These are phyloP conservation scores for Pemphredon lugubris DNA, from an alignment of 2,888 invertebrate genomes.

Conservation along the genomic window DNA sequence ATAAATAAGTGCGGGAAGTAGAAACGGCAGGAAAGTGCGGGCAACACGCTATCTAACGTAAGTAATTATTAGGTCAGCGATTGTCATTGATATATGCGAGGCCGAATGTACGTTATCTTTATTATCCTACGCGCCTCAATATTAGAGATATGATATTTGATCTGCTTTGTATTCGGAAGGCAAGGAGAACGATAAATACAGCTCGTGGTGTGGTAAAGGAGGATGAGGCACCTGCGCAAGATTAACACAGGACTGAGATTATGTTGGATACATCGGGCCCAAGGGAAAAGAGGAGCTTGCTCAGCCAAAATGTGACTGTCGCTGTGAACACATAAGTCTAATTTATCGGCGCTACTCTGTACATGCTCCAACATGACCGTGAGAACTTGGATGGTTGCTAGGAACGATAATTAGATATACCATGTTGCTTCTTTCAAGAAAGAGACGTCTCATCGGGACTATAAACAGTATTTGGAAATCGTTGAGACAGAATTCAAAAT, in stretches of 20 bases:
- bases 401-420: constrained; percentile 45
- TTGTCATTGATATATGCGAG: too few species aligned
- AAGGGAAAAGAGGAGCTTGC: constrained; percentile 44
- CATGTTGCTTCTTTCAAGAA: not conserved
- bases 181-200: constrained; percentile 24
- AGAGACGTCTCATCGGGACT: too few species aligned
- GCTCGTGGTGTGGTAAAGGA: not conserved
- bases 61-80: too few species aligned
- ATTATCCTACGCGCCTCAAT: not conserved
- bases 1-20: too few species aligned
- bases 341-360: constrained; percentile 49
- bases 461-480: too few species aligned
- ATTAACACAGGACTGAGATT: constrained; percentile 51
- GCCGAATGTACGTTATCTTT: too few species aligned
- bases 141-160: not conserved
- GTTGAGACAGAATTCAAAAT: too few species aligned
- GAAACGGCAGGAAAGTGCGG: too few species aligned
- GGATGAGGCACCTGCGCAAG: constrained; percentile 11
- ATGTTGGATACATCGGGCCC: constrained; percentile 50
- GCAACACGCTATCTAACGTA: too few species aligned
- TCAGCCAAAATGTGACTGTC: constrained; percentile 40
- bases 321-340: constrained; percentile 53
- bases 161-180: constrained; percentile 9
- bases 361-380: not conserved
- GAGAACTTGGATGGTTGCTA: not conserved